Percentiles rank a stretch among this genome's conserved stretches.
Conservation (phyloP, 2,888 invertebrate species). For the Melieria picta region DNA sequence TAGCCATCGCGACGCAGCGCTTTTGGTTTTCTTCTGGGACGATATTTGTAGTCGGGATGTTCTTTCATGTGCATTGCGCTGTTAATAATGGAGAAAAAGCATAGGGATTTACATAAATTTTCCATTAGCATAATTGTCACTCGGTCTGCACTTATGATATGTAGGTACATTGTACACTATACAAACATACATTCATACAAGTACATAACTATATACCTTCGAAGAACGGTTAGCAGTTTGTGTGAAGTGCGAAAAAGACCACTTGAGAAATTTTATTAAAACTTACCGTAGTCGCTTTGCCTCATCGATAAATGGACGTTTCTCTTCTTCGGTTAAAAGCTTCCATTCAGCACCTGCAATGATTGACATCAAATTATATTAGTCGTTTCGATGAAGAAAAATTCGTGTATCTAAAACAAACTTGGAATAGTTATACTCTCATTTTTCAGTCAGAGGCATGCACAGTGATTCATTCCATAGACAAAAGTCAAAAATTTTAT, state of each 20-base stretch:
- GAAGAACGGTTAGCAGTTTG: too few relatives aligned
- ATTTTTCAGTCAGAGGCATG: too few relatives aligned
- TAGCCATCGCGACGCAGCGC: conserved; percentile 89
- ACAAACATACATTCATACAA: too few relatives aligned
- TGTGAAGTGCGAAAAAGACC: too few relatives aligned
- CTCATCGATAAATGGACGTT: conserved; percentile 97
- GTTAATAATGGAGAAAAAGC: conserved; percentile 31
- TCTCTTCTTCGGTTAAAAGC: conserved; percentile 90
- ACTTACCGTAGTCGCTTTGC: conserved; percentile 82
- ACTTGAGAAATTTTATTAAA: neutral
- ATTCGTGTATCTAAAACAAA: too few relatives aligned
- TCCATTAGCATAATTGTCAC: conserved; percentile 31
- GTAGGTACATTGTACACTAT: too few relatives aligned
- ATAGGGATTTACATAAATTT: conserved; percentile 7
- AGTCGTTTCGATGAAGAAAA: too few relatives aligned
- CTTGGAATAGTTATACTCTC: too few relatives aligned
- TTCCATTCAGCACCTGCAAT: conserved; percentile 93
- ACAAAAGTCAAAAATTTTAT: too few relatives aligned
- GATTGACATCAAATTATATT: conserved; percentile 11
- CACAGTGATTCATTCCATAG: too few relatives aligned
- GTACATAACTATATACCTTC: too few relatives aligned
- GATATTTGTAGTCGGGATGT: conserved; percentile 93
- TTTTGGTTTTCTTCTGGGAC: conserved; percentile 89
- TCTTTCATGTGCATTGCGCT: conserved; percentile 95
- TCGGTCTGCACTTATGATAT: conserved; percentile 12